phyloP scores from a whole-genome alignment of 2,113 vertebrate genomes.

The Peucedramus taeniatus region DNA sequence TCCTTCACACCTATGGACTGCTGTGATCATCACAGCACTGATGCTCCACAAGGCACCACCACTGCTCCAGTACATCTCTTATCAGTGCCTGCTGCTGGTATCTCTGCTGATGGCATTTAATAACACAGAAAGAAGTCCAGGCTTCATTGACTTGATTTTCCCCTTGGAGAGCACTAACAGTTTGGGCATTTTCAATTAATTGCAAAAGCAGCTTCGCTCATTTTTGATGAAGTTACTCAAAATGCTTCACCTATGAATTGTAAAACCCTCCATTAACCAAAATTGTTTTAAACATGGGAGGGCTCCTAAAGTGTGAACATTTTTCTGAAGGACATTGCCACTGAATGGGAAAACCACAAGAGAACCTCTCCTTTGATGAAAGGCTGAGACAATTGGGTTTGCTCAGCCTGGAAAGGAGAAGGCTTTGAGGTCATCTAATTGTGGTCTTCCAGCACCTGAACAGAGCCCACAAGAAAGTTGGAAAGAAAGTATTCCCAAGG shows the following conservation, averaged over 20 bases:
- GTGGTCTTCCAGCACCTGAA: not conserved
- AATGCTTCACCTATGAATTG: not conserved
- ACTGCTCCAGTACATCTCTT: not conserved
- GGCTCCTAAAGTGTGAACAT: not conserved
- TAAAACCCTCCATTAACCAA: not conserved
- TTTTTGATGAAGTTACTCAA: not conserved
- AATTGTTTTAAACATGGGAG: not conserved
- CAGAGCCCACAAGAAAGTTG: not conserved
- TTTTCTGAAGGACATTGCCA: not conserved
- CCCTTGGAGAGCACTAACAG: not conserved
- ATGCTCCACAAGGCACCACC: not conserved
- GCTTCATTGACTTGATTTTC: not conserved
- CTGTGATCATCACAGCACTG: not conserved
- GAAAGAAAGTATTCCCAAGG: not conserved
- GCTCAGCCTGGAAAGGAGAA: not conserved
- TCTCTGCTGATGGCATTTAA: not conserved
- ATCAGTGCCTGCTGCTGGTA: not conserved
- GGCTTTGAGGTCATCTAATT: not conserved
- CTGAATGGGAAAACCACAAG: not conserved
- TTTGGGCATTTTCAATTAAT: not conserved
- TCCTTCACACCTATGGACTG: not conserved
- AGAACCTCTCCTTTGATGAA: not conserved
- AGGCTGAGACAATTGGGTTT: not conserved
- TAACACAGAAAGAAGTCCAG: not conserved
- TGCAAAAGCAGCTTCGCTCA: not conserved